Base-by-base conservation (phyloP, 2,113 vertebrate species). In the Phalacrocorax brasilianus region DNA sequence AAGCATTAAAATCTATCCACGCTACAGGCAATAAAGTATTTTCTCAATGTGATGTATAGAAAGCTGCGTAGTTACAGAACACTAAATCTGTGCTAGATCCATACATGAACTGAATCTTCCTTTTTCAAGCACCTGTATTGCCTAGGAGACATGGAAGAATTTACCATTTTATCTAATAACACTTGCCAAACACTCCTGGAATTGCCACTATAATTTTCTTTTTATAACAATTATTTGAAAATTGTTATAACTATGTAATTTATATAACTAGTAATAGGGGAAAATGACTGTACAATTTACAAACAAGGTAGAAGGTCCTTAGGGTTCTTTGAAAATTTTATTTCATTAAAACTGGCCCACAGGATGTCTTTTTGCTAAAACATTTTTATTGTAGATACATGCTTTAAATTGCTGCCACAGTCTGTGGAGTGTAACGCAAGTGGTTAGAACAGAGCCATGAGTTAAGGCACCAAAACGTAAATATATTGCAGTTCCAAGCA, bases 331-430 rank as follows among this genome's bases (percentile, higher is more conserved):
- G 0, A 2, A 50, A 33, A 52, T 15, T 70, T 76, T 14, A 49
- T 68, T 91, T 91, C 49, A 33, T 33, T 80, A 32, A 19, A 70
- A 76, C 11, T 50, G 45, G 59, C 27, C 68, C 75, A 47, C 17
- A 44, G 62, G 50, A 83, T 49, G 12, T 40, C n/a, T 21, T 80
- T 85, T 40, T 62, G 21, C 42, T 75, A 63, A 71, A 32, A n/a
- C 12, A 61, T 40, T 96, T 90, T 65, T 67, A 61, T 14, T 78
- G 40, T 19, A 87, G 23, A 74, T 21, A 66, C 5, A 59, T 19
- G 42, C 22, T 91, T 87, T 86, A 67, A 92, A 73, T 32, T 65
- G 53, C 74, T 93, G 53, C 32, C 88, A 66, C n/a, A 83, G 81
- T 35, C 47, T 85, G 33, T 15, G 33, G 30, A 80, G 70, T 19